These are phyloP conservation scores for Drosophila tripunctata DNA, from an alignment of 2,888 invertebrate species.

Conservation along the genomic window DNA sequence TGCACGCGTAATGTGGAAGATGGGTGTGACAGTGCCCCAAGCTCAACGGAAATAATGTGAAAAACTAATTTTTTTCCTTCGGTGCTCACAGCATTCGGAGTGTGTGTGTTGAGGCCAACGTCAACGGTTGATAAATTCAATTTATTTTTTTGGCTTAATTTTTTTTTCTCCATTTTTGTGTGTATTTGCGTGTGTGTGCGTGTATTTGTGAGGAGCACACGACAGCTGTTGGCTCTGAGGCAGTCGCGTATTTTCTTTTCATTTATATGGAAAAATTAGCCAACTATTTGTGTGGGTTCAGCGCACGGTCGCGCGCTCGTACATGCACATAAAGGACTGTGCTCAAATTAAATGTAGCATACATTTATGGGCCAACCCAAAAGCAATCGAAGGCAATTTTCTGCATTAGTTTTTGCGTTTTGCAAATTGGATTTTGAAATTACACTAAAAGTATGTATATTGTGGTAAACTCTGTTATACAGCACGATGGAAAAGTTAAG, in stretches of 20 bases:
- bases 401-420: slow-evolving; percentile 28
- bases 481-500: not conserved
- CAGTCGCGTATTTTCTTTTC: slow-evolving; percentile 64
- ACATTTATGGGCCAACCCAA: slow-evolving; percentile 53
- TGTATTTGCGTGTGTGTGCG: slow-evolving; percentile 16
- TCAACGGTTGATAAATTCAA: slow-evolving; percentile 73
- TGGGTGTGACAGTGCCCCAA: slow-evolving; percentile 11
- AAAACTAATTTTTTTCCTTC: slow-evolving; percentile 32
- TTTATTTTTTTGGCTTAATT: slow-evolving; percentile 58
- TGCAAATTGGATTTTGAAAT: slow-evolving; percentile 14
- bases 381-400: slow-evolving; percentile 26
- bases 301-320: slow-evolving; percentile 63
- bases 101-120: slow-evolving; percentile 22
- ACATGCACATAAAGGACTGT: slow-evolving; percentile 61
- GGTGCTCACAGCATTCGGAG: slow-evolving; percentile 7
- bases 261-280: slow-evolving; percentile 68
- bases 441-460: slow-evolving; percentile 1
- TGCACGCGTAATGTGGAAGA: slow-evolving; percentile 10
- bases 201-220: not conserved
- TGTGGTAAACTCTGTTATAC: not conserved
- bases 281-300: slow-evolving; percentile 50
- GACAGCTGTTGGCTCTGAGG: slow-evolving; percentile 10
- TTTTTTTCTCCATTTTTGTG: slow-evolving; percentile 15
- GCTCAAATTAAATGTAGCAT: slow-evolving; percentile 66
- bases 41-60: slow-evolving; percentile 53